A percentile compares a stretch with the other conserved stretches of the same genome.
phyloP scores from a whole-genome alignment of 2,113 vertebrate species.

The Microcebus jonahi region DNA sequence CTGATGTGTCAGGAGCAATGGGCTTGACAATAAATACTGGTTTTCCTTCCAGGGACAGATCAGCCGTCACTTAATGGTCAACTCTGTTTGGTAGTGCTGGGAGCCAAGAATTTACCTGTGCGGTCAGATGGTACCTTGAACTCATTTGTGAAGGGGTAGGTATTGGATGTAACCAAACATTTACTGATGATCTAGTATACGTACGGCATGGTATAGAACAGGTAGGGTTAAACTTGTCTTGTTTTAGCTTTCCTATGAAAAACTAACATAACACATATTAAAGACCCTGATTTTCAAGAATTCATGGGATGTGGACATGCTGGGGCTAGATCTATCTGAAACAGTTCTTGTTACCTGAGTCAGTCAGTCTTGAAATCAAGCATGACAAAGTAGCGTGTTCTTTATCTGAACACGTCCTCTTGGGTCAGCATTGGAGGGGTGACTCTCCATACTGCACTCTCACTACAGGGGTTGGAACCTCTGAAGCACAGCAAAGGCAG shows the following conservation, averaged over 20 bases:
- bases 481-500: neutral
- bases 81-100: constrained; percentile 86
- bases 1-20: too few relatives aligned
- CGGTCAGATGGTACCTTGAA: constrained; percentile 81
- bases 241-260: neutral
- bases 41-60: constrained; percentile 71
- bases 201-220: accelerated
- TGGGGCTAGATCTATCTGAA: neutral
- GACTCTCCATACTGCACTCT: neutral
- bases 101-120: constrained; percentile 84
- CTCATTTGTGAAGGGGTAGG: constrained; percentile 88
- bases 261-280: accelerated
- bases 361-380: neutral
- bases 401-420: neutral
- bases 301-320: neutral
- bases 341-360: neutral
- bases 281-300: neutral
- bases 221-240: neutral
- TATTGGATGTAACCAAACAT: neutral
- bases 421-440: neutral
- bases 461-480: neutral
- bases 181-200: accelerated
- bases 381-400: neutral
- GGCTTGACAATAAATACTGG: neutral
- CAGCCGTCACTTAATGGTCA: constrained; percentile 70